A percentile compares a stretch with the other conserved stretches of the same genome.
Conservation (phyloP, 2,888 invertebrate genomes). For the Tipula vernalis region DNA sequence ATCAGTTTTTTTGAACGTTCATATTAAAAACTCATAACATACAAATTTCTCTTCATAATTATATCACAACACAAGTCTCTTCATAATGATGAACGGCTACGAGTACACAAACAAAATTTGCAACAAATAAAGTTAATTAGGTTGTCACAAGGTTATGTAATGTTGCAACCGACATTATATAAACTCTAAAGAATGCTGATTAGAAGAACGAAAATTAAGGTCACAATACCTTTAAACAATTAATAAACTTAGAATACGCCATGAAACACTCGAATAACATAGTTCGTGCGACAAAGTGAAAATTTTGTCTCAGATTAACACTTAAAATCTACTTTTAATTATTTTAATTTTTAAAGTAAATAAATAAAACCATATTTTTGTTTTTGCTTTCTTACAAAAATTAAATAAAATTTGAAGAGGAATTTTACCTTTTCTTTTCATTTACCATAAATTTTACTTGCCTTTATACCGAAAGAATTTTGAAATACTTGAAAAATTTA, state of each 20-base stretch:
- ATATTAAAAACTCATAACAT: neutral
- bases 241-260: neutral
- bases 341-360: neutral
- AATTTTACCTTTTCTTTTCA: neutral
- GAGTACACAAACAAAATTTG: neutral
- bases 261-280: neutral
- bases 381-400: neutral
- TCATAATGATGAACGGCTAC: neutral
- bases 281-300: neutral
- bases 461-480: neutral
- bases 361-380: neutral
- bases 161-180: neutral
- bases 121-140: neutral
- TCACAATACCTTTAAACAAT: too few species aligned
- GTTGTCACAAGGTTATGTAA: neutral
- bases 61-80: neutral
- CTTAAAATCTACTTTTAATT: neutral
- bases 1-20: neutral
- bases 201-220: too few species aligned
- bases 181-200: neutral
- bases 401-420: neutral
- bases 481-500: neutral
- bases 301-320: neutral
- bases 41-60: neutral
- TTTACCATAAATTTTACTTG: neutral